phyloP scores from a whole-genome alignment of 2,888 invertebrate species.

The Beris chalybata region DNA sequence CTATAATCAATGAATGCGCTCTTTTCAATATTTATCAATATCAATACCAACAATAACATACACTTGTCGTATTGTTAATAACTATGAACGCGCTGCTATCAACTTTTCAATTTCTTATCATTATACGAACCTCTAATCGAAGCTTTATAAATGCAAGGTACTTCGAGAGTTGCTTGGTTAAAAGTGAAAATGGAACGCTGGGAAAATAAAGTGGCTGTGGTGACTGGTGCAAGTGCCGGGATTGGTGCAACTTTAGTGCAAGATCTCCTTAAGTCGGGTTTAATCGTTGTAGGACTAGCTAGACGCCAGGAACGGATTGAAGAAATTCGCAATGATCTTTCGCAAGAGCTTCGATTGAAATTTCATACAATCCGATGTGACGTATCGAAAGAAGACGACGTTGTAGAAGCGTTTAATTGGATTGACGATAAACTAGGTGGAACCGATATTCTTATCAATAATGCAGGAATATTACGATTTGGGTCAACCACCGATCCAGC shows the following conservation, averaged over 20 bases:
- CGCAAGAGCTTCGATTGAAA: conserved; percentile 41
- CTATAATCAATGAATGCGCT: too few species aligned
- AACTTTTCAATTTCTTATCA: too few species aligned
- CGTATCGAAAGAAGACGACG: conserved; percentile 59
- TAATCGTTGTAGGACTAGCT: conserved; percentile 62
- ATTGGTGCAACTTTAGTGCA: conserved; percentile 61
- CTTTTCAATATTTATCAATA: too few species aligned
- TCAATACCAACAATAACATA: too few species aligned
- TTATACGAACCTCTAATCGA: too few species aligned
- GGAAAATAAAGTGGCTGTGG: conserved; percentile 64
- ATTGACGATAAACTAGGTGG: conserved; percentile 58
- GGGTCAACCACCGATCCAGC: conserved; percentile 39
- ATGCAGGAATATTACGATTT: conserved; percentile 56
- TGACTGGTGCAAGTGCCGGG: conserved; percentile 67
- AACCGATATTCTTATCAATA: conserved; percentile 62
- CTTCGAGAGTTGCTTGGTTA: too few species aligned
- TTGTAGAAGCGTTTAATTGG: conserved; percentile 59
- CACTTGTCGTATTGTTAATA: too few species aligned
- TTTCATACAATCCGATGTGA: conserved; percentile 54
- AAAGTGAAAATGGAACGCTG: conserved; percentile 50
- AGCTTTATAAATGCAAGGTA: too few species aligned
- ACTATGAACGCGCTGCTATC: too few species aligned
- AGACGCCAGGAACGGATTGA: conserved; percentile 56
- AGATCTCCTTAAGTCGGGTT: conserved; percentile 57
- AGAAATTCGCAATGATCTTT: conserved; percentile 44